phyloP scores from a whole-genome alignment of 2,797 vertebrate genomes.

The Sparidentex hasta region DNA sequence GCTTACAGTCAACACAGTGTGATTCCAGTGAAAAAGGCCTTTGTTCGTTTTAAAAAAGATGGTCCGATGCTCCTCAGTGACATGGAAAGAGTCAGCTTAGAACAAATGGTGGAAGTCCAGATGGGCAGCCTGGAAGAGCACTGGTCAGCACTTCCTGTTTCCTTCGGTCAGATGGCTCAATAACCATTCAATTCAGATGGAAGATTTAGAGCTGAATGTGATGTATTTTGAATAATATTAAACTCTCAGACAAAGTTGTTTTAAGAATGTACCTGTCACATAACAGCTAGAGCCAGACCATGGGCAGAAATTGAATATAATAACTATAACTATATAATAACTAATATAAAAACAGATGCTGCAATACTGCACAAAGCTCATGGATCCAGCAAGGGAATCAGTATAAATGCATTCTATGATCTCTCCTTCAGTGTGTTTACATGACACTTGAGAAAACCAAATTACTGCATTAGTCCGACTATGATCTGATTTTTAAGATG shows the following conservation, averaged over 20 bases:
- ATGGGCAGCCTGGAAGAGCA: conserved; percentile 25
- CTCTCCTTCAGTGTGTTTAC: too few relatives aligned
- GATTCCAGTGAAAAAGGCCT: conserved; percentile 9
- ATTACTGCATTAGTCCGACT: too few relatives aligned
- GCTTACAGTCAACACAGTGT: neutral
- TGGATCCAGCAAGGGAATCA: too few relatives aligned
- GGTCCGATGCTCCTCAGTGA: neutral
- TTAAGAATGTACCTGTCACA: neutral
- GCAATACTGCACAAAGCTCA: too few relatives aligned
- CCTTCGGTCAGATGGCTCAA: conserved; percentile 28
- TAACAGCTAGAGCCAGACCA: neutral
- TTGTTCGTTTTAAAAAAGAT: neutral
- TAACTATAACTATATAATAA: too few relatives aligned
- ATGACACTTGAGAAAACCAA: too few relatives aligned
- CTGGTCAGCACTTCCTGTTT: conserved; percentile 53
- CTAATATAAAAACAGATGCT: too few relatives aligned
- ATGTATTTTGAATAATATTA: neutral
- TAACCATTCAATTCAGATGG: neutral
- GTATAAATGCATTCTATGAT: too few relatives aligned
- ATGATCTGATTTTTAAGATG: too few relatives aligned
- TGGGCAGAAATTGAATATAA: too few relatives aligned
- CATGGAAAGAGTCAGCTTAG: neutral
- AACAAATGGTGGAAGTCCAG: conserved; percentile 62
- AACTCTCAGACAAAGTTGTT: neutral
- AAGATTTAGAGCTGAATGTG: conserved; percentile 2